phyloP scores from a whole-genome alignment of 1,140 invertebrate genomes.

The Platorchestia sp. region DNA sequence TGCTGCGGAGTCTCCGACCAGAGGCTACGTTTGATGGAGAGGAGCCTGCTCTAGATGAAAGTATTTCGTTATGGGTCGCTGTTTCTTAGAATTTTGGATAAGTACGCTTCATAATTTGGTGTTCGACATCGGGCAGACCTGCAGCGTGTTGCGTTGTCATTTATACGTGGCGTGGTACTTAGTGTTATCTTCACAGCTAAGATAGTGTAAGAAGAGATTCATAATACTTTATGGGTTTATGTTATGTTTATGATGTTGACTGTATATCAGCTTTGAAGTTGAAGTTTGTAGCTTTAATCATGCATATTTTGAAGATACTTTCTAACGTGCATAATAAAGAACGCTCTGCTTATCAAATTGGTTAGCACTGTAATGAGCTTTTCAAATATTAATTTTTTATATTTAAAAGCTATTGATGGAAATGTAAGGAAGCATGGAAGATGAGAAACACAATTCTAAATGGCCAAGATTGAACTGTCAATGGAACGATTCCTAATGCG shows the following conservation, averaged over 20 bases:
- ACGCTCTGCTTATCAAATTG: not conserved
- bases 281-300: not conserved
- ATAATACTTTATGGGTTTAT: not conserved
- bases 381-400: not conserved
- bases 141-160: not conserved
- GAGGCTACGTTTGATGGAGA: not conserved
- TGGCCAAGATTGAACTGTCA: not conserved
- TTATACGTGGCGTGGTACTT: not conserved
- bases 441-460: conserved; percentile 6
- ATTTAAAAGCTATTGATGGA: not conserved
- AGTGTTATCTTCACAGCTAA: not conserved
- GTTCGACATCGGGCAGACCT: not conserved
- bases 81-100: not conserved
- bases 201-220: not conserved
- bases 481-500: not conserved
- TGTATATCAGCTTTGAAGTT: not conserved
- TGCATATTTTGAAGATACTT: not conserved
- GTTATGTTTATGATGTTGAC: not conserved
- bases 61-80: not conserved
- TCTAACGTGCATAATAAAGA: not conserved
- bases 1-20: not conserved
- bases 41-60: not conserved
- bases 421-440: not conserved
- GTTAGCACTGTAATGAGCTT: not conserved
- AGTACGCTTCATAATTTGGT: not conserved